Evolutionary conservation across 2,888 invertebrate species (phyloP).

Genomic region (Melitaea athalia): DNA sequence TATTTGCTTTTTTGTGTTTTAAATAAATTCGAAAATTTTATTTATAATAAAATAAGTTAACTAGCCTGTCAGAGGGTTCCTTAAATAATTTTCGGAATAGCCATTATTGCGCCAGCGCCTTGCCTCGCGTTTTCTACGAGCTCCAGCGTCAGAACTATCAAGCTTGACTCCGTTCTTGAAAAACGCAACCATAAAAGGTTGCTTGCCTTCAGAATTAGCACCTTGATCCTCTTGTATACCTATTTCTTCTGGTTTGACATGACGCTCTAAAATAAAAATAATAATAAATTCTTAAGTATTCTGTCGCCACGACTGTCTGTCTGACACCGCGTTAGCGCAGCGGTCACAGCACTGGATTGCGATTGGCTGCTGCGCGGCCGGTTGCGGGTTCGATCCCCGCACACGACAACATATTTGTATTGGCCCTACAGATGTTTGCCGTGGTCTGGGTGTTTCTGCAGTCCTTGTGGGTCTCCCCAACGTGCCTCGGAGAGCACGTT

Average conservation of each 20-base stretch:
- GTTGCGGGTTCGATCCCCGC: too few relatives aligned
- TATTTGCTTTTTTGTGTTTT: not conserved
- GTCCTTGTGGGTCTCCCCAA: too few relatives aligned
- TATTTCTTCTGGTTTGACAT: constrained; percentile 91
- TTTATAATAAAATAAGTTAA: not conserved
- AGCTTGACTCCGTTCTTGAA: constrained; percentile 85
- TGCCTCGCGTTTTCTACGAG: constrained; percentile 82
- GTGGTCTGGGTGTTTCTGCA: too few relatives aligned
- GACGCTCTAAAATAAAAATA: constrained; percentile 82
- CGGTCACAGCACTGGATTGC: too few relatives aligned
- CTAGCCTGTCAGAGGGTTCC: constrained; percentile 81
- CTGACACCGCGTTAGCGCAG: too few relatives aligned
- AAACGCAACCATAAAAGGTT: constrained; percentile 96
- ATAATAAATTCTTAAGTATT: not conserved
- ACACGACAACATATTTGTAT: too few relatives aligned
- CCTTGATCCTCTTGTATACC: constrained; percentile 90
- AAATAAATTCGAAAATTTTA: not conserved
- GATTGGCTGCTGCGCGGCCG: too few relatives aligned
- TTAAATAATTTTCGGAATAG: constrained; percentile 77
- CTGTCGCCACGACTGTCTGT: too few relatives aligned
- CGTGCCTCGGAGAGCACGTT: too few relatives aligned
- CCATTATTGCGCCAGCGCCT: constrained; percentile 80
- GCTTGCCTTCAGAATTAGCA: constrained; percentile 85
- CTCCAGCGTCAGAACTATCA: constrained; percentile 76
- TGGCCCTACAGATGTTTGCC: too few relatives aligned